phyloP scores from a whole-genome alignment of 30 jellyfish, hydroid and myxozoan genomes.

The Hydractinia echinata region DNA sequence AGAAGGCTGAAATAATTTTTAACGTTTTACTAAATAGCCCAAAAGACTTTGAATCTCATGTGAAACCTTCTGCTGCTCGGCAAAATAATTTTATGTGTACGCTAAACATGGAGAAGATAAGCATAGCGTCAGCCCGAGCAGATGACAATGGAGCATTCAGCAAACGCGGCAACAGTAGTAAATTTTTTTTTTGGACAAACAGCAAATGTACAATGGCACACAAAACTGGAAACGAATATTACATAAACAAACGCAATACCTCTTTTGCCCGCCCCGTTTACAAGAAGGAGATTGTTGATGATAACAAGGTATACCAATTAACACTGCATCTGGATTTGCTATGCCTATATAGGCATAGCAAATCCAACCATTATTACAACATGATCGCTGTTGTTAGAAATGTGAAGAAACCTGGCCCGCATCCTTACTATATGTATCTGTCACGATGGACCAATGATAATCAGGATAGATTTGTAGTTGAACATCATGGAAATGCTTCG shows the following conservation, averaged over 20 bases:
- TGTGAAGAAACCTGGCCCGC: constrained; percentile 34
- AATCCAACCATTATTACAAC: constrained; percentile 34
- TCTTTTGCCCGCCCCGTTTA: constrained; percentile 38
- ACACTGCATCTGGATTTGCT: no score
- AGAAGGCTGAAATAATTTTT: constrained; percentile 32
- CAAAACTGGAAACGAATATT: constrained; percentile 21
- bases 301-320: not conserved
- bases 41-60: constrained; percentile 28
- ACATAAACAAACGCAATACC: constrained; percentile 35
- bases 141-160: constrained; percentile 45
- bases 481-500: constrained; percentile 56
- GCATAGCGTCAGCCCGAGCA: constrained; percentile 43
- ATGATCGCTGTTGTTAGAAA: constrained; percentile 35
- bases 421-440: constrained; percentile 32
- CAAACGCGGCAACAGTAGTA: constrained; percentile 44
- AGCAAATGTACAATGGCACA: constrained; percentile 26
- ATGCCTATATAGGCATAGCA: constrained; percentile 42
- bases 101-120: constrained; percentile 22
- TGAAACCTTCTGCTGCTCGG: constrained; percentile 44
- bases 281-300: constrained; percentile 1
- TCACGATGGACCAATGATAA: constrained; percentile 39
- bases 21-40: constrained; percentile 36
- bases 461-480: constrained; percentile 22
- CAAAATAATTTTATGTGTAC: constrained; percentile 40
- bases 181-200: constrained; percentile 25